Conservation (phyloP, 2,888 invertebrate genomes). For the Schrankia costaestrigalis region DNA sequence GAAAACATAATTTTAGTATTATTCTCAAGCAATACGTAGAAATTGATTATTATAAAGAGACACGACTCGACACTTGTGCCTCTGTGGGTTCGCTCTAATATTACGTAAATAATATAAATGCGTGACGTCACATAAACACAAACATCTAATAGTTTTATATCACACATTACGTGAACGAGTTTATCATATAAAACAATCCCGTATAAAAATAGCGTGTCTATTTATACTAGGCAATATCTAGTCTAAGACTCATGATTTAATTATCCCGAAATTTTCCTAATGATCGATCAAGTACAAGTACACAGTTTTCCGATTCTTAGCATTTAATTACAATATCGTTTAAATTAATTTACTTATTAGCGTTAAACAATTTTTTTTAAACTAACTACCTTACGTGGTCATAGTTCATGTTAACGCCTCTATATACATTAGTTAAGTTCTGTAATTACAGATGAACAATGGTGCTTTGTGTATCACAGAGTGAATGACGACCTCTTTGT, state of each 20-base stretch:
- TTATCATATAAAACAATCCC: conserved; percentile 22
- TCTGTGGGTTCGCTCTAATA: conserved; percentile 4
- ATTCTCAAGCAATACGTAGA: no score
- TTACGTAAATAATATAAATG: conserved; percentile 4
- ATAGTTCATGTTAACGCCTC: conserved; percentile 13
- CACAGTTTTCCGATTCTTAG: no score
- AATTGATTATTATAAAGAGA: conserved; percentile 20
- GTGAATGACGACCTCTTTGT: conserved; percentile 26
- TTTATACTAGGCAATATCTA: conserved; percentile 30
- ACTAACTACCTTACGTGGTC: conserved; percentile 23
- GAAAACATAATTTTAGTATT: no score
- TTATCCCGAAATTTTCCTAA: conserved; percentile 14
- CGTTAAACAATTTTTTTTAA: conserved; percentile 21
- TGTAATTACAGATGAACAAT: conserved; percentile 22
- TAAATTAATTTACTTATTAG: conserved; percentile 15
- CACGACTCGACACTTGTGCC: conserved; percentile 12
- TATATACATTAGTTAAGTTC: conserved; percentile 18
- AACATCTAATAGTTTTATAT: conserved; percentile 5
- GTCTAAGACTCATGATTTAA: conserved; percentile 10
- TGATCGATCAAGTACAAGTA: conserved; percentile 12
- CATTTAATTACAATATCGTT: not conserved
- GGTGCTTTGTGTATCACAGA: conserved; percentile 35
- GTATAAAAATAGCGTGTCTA: conserved; percentile 32
- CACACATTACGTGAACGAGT: conserved; percentile 11
- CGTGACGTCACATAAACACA: conserved; percentile 7